Evolutionary conservation across 1,140 invertebrate genomes (phyloP).

Genomic region (Tetramorium parvispinum): DNA sequence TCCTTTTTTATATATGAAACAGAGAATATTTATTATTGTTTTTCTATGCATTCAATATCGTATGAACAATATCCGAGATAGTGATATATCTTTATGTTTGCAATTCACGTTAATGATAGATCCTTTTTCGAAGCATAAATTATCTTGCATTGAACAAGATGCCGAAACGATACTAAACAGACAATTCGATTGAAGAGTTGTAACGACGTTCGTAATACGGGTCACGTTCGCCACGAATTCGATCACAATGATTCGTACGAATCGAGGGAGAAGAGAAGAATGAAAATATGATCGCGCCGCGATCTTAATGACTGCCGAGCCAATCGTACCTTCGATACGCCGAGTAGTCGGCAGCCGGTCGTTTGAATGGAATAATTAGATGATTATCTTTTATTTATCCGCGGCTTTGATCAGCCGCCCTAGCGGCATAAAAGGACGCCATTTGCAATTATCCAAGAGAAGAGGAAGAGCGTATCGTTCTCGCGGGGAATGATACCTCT

Average conservation of each 20-base stretch:
- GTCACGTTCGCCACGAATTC: constrained; percentile 42
- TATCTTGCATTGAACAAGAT: constrained; percentile 9
- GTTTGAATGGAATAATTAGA: constrained; percentile 83
- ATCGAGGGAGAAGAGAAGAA: constrained; percentile 57
- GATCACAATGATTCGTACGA: constrained; percentile 68
- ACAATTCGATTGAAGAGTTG: constrained; percentile 16
- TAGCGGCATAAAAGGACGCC: constrained; percentile 77
- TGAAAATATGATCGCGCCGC: constrained; percentile 68
- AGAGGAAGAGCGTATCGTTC: constrained; percentile 76
- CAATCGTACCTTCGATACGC: constrained; percentile 63
- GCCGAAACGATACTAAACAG: constrained; percentile 11
- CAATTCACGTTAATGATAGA: not conserved
- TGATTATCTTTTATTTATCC: constrained; percentile 83
- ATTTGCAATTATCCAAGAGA: constrained; percentile 83
- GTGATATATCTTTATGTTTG: not conserved
- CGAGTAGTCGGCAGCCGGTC: constrained; percentile 54
- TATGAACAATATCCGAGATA: not conserved
- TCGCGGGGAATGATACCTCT: constrained; percentile 82
- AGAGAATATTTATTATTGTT: not conserved
- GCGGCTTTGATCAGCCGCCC: constrained; percentile 81
- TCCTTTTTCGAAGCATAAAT: not conserved
- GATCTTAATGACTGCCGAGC: constrained; percentile 74
- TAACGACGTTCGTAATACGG: constrained; percentile 52
- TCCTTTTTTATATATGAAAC: not conserved
- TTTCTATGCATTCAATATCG: not conserved